Conservation (phyloP, 2,888 invertebrate species). For the Apantesis nais region DNA sequence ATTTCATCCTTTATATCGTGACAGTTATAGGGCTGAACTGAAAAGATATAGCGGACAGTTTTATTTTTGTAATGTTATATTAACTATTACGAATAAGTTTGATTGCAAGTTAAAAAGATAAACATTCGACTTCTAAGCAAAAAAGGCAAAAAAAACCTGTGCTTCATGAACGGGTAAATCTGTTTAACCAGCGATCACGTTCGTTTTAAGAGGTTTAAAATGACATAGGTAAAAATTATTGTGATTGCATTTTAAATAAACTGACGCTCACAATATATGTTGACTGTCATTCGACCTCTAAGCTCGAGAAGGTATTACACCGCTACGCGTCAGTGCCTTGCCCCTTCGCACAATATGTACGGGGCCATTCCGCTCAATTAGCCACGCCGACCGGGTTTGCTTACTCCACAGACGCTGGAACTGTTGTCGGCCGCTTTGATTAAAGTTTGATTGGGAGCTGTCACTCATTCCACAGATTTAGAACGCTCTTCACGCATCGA, state of each 20-base stretch:
- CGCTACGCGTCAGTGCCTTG: slow-evolving; percentile 54
- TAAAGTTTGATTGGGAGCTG: slow-evolving; percentile 80
- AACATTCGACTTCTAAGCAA: background rate
- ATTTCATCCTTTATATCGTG: slow-evolving; percentile 57
- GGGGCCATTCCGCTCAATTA: slow-evolving; percentile 80
- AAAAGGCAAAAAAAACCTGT: background rate
- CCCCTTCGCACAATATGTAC: slow-evolving; percentile 50
- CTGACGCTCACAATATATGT: slow-evolving; percentile 16
- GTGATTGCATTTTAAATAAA: background rate
- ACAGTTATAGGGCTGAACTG: slow-evolving; percentile 48
- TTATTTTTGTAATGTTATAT: slow-evolving; percentile 20
- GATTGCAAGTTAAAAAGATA: background rate
- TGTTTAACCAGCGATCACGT: background rate
- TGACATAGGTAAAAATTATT: background rate
- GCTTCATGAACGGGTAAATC: background rate
- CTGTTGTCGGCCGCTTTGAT: slow-evolving; percentile 77
- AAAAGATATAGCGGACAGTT: slow-evolving; percentile 56
- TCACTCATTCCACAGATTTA: slow-evolving; percentile 67
- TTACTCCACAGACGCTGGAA: slow-evolving; percentile 66
- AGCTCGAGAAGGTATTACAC: slow-evolving; percentile 8
- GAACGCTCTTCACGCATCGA: slow-evolving; percentile 58
- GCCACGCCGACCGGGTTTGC: slow-evolving; percentile 64
- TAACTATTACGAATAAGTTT: slow-evolving; percentile 7
- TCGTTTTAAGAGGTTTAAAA: background rate
- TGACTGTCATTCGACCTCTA: slow-evolving; percentile 33